Conservation (phyloP, 2,888 invertebrate genomes). For the Heliconius erato region DNA sequence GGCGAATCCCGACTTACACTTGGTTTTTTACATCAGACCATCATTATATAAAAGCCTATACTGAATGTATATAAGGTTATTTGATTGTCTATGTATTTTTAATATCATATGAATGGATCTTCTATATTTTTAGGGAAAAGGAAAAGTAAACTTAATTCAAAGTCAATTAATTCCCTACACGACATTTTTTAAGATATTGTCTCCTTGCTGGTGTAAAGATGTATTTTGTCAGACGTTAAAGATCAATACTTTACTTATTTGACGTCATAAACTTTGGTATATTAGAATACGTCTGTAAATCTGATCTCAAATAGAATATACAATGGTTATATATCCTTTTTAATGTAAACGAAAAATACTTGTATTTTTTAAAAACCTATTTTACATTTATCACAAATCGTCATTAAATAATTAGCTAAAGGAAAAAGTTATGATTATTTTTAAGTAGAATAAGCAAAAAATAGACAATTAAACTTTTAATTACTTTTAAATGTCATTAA, state of each 20-base stretch:
- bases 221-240: background rate
- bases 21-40: background rate
- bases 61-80: background rate
- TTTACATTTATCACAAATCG: too few species aligned
- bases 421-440: too few species aligned
- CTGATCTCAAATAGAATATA: too few species aligned
- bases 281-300: too few species aligned
- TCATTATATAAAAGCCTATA: background rate
- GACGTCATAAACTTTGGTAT: background rate
- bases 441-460: background rate
- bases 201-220: background rate
- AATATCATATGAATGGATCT: too few species aligned
- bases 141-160: background rate
- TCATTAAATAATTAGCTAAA: too few species aligned
- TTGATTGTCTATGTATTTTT: too few species aligned
- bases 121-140: background rate
- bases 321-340: too few species aligned
- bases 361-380: too few species aligned
- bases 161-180: background rate
- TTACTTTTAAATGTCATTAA: constrained; percentile 23
- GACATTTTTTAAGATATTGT: background rate
- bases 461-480: constrained; percentile 24
- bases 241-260: background rate
- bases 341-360: too few species aligned
- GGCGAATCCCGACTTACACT: too few species aligned